Percentiles rank a stretch among this genome's conserved stretches.
phyloP scores from a whole-genome alignment of 1,140 invertebrate genomes.

The Drosophila navojoa region DNA sequence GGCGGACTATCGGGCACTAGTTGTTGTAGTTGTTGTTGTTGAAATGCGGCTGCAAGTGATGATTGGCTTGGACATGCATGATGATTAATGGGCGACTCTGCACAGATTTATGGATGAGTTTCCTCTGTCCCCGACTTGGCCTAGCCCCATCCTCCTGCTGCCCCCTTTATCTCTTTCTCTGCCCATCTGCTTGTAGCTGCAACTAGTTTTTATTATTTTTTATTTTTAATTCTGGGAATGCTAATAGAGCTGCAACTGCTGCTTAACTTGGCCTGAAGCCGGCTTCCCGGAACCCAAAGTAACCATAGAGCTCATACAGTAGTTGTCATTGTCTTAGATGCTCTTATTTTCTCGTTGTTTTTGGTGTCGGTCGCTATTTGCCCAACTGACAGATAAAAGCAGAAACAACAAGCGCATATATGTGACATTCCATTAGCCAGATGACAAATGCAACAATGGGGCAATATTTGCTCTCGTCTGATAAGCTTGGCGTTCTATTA shows the following conservation, averaged over 20 bases:
- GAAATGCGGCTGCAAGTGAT: constrained; percentile 62
- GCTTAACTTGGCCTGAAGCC: constrained; percentile 25
- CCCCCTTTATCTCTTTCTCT: neutral
- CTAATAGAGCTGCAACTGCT: constrained; percentile 73
- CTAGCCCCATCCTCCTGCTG: neutral
- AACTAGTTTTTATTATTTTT: constrained; percentile 43
- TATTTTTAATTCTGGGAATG: constrained; percentile 61
- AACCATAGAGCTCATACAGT: constrained; percentile 35
- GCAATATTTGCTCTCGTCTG: constrained; percentile 46
- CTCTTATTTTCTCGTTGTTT: constrained; percentile 4
- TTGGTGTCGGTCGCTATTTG: constrained; percentile 49
- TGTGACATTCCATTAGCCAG: constrained; percentile 57
- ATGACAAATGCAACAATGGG: constrained; percentile 32
- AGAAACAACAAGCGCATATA: constrained; percentile 11
- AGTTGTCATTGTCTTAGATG: constrained; percentile 49
- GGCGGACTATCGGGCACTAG: neutral
- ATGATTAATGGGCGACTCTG: constrained; percentile 73
- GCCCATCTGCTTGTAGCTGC: neutral
- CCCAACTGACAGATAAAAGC: constrained; percentile 57
- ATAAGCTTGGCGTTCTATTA: constrained; percentile 60
- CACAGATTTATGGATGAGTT: constrained; percentile 70
- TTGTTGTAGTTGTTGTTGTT: constrained; percentile 23
- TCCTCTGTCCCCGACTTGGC: constrained; percentile 16
- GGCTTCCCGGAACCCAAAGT: constrained; percentile 30
- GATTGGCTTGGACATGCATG: constrained; percentile 74